These are phyloP conservation scores for Amiota mariae DNA, from an alignment of 2,888 invertebrate genomes.

Conservation along the genomic window DNA sequence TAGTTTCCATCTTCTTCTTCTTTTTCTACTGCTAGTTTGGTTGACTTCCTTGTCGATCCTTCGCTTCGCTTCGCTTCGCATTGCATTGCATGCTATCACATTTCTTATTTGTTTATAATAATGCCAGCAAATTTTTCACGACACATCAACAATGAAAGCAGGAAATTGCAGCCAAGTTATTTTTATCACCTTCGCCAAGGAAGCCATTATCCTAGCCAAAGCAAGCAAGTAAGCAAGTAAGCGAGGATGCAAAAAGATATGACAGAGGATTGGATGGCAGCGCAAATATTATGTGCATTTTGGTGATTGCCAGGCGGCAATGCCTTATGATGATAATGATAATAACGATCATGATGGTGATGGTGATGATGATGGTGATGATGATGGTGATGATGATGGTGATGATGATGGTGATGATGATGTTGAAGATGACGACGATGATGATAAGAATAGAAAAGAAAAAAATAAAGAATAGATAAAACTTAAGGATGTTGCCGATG, in stretches of 20 bases:
- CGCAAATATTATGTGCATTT: no score
- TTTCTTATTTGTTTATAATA: slow-evolving; percentile 59
- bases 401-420: no score
- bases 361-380: neutral
- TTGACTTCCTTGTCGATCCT: no score
- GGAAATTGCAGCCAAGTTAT: slow-evolving; percentile 39
- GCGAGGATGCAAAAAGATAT: no score
- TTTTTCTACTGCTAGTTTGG: no score
- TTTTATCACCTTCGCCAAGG: slow-evolving; percentile 28
- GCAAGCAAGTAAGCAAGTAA: neutral
- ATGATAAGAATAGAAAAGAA: neutral
- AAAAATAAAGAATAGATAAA: no score
- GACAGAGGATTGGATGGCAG: no score
- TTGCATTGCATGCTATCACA: slow-evolving; percentile 35
- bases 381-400: neutral
- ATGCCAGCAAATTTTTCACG: slow-evolving; percentile 53
- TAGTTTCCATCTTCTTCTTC: no score
- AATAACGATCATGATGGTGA: neutral
- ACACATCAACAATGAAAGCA: slow-evolving; percentile 50
- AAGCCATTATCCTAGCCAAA: neutral
- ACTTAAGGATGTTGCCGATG: neutral
- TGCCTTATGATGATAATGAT: no score
- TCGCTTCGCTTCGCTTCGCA: neutral
- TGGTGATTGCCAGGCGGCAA: no score
- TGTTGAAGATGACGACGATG: no score